Conservation (phyloP, 2,113 vertebrate species). For the Danionella cerebrum region DNA sequence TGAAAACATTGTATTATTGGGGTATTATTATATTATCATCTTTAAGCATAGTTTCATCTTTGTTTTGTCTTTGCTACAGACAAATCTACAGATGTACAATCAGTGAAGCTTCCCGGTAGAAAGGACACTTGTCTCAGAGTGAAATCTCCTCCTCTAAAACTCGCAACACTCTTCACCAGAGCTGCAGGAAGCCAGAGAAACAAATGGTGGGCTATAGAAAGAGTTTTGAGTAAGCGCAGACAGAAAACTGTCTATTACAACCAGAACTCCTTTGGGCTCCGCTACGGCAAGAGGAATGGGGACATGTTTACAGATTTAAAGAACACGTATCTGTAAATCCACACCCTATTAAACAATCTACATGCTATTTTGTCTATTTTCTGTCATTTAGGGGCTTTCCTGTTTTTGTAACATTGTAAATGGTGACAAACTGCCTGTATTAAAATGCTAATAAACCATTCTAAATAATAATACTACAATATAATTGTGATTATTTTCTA, state of each 20-base stretch:
- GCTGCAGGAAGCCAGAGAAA: neutral
- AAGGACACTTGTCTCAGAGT: neutral
- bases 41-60: neutral
- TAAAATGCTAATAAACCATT: too few species aligned
- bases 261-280: slow-evolving; percentile 69
- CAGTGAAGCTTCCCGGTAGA: slow-evolving; percentile 19
- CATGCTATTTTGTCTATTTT: too few species aligned
- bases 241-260: slow-evolving; percentile 60
- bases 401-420: too few species aligned
- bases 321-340: neutral
- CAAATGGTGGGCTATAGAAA: slow-evolving; percentile 23
- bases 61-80: slow-evolving; percentile 2
- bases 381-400: too few species aligned
- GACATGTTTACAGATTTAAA: neutral
- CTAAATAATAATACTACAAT: too few species aligned
- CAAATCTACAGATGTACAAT: slow-evolving; percentile 15
- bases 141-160: neutral
- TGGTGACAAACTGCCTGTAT: too few species aligned
- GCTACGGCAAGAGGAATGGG: slow-evolving; percentile 59
- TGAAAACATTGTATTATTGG: too few species aligned
- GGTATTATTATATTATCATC: neutral
- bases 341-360: neutral
- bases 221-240: slow-evolving; percentile 42
- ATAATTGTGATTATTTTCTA: too few species aligned
- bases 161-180: neutral